phyloP scores from a whole-genome alignment of 2,888 invertebrate genomes.

The Choreutis nemorana region DNA sequence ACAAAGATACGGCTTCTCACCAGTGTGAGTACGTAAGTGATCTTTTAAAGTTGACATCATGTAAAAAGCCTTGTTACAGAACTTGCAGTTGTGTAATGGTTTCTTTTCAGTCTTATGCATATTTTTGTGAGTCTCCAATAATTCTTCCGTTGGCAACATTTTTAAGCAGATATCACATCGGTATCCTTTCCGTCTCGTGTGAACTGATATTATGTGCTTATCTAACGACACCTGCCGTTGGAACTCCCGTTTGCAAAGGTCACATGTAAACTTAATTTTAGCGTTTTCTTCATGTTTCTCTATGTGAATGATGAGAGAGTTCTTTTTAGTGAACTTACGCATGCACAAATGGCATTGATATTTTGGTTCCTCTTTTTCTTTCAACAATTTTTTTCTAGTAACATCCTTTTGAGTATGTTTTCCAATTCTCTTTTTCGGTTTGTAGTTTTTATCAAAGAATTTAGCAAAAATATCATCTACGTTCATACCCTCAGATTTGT shows the following conservation, averaged over 20 bases:
- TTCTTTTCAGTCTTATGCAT: constrained; percentile 50
- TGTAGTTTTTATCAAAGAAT: constrained; percentile 11
- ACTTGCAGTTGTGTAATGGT: constrained; percentile 56
- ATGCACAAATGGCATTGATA: constrained; percentile 40
- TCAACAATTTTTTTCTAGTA: constrained; percentile 12
- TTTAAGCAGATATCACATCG: constrained; percentile 51
- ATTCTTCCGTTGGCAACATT: constrained; percentile 41
- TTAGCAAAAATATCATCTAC: constrained; percentile 2
- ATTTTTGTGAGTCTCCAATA: constrained; percentile 48
- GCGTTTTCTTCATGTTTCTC: constrained; percentile 31
- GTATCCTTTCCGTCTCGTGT: constrained; percentile 47
- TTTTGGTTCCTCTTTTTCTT: constrained; percentile 7
- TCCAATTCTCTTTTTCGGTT: constrained; percentile 6
- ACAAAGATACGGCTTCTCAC: constrained; percentile 66
- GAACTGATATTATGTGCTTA: constrained; percentile 53
- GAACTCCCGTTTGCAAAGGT: constrained; percentile 56
- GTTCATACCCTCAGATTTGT: neutral
- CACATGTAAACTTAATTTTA: constrained; percentile 28
- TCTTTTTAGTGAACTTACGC: constrained; percentile 36
- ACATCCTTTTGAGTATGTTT: constrained; percentile 17
- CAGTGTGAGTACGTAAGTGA: constrained; percentile 65
- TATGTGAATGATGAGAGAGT: constrained; percentile 32
- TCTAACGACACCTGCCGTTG: constrained; percentile 62
- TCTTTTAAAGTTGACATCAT: constrained; percentile 68
- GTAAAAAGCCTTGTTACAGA: constrained; percentile 45